Evolutionary conservation across 1,140 invertebrate species (phyloP), one percentile per base, ranked within the genome.

Genomic region (Psilanteris sp.): DNA sequence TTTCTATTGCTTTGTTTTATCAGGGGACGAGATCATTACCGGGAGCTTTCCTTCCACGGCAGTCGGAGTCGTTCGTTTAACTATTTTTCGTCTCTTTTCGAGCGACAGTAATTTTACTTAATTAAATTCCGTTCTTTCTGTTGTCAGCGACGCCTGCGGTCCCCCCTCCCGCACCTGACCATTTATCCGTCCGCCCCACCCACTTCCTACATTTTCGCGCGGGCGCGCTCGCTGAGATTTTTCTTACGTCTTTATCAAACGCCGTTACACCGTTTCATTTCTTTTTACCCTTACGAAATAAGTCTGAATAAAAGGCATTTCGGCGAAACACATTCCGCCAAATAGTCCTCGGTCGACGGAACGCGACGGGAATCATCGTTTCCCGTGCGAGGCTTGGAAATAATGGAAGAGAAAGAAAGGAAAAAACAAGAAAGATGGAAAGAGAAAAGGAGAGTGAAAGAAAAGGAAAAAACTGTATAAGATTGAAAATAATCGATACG

Each of bases 51-150:
- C 64, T 62, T 54, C 34, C 43, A 43, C 31, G 41, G n/a, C 20
- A 46, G 34, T 41, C 27, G 41, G 37, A 43, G 20, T 55, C 55
- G 50, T 11, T 62, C 55, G 41, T 74, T 78, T 77, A 75, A 74
- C 77, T 72, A 71, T 77, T 84, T 85, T 80, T 85, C 85, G 81
- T 82, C 81, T 82, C 75, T 78, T 41, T 71, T 52, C 68, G 64
- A 32, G 85, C 82, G 87, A 89, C 87, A 88, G 87, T 89, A 89
- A 88, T 89, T 89, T 87, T 84, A 87, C 86, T 89, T 89, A 89
- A 89, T 89, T 89, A 89, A 89, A 89, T 89, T 89, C 87, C 87
- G 86, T 87, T 89, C 86, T 87, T 84, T 85, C 82, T 79, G 79
- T 59, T 57, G 67, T 67, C 66, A 67, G 62, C 22, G 13, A 37